Evolutionary conservation across 2,113 vertebrate species (phyloP).

Genomic region (Ploceus nigricollis): DNA sequence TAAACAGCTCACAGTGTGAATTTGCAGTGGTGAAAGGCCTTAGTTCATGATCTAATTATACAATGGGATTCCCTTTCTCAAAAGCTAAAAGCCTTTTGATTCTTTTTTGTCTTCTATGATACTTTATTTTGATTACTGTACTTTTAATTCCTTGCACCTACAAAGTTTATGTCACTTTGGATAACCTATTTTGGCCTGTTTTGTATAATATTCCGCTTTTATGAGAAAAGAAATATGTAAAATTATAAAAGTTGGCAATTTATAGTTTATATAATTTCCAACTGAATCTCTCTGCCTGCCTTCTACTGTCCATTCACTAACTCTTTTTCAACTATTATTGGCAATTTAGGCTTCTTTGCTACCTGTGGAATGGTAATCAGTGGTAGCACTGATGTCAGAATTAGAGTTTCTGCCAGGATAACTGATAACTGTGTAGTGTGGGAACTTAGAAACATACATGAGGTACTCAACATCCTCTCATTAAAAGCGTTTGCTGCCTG

Average conservation of each 20-base stretch:
- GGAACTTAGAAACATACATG: neutral
- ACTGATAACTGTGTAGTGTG: neutral
- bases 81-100: conserved; percentile 55
- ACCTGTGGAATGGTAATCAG: conserved; percentile 20
- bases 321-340: conserved; percentile 10
- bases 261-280: neutral
- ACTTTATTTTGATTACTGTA: conserved; percentile 41
- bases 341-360: conserved; percentile 8
- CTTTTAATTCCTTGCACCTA: conserved; percentile 49
- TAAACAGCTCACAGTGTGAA: conserved; percentile 57
- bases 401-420: neutral
- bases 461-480: neutral
- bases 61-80: conserved; percentile 58
- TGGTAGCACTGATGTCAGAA: neutral
- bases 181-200: neutral
- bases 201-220: conserved; percentile 11
- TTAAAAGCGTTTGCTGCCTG: neutral
- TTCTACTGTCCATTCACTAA: neutral
- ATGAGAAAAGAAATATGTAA: neutral
- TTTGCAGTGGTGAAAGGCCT: conserved; percentile 34
- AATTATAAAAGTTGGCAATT: conserved; percentile 13
- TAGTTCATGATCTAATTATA: conserved; percentile 67
- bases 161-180: conserved; percentile 29
- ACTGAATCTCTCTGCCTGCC: neutral
- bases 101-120: conserved; percentile 19